These are phyloP conservation scores for Drosophila sechellia DNA, from an alignment of 1,140 invertebrate species.

Conservation along the genomic window DNA sequence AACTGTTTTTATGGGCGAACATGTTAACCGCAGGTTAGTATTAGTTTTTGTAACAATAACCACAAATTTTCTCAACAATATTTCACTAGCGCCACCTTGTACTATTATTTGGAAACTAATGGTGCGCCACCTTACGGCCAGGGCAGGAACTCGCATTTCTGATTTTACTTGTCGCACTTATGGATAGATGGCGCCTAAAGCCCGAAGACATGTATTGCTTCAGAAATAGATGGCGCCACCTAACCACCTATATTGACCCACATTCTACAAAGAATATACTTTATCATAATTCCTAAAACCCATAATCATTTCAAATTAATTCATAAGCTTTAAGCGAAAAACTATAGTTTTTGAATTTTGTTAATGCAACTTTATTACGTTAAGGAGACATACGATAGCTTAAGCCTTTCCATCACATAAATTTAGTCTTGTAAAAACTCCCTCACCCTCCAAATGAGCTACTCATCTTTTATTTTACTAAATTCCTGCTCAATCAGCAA, in stretches of 20 bases:
- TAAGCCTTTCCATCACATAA: not conserved
- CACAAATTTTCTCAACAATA: no score
- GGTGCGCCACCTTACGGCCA: slow-evolving; percentile 74
- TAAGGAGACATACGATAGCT: not conserved
- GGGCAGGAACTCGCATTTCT: slow-evolving; percentile 43
- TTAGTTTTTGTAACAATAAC: not conserved
- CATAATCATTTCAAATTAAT: no score
- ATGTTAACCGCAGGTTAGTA: slow-evolving; percentile 59
- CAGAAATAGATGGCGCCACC: slow-evolving; percentile 8
- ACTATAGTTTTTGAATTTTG: no score
- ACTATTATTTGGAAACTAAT: slow-evolving; percentile 68
- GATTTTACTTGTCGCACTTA: not conserved
- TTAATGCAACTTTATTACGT: not conserved
- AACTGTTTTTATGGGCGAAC: slow-evolving; percentile 74
- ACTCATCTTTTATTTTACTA: not conserved
- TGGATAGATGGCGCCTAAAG: slow-evolving; percentile 5
- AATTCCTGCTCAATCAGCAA: slow-evolving; percentile 16
- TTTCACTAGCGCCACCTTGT: slow-evolving; percentile 57
- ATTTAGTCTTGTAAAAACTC: not conserved
- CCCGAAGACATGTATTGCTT: no score
- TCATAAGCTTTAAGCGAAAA: no score
- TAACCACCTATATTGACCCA: not conserved
- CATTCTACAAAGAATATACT: no score
- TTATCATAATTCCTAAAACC: no score
- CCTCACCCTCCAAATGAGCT: not conserved